phyloP scores from a whole-genome alignment of 2,888 invertebrate species.

The Leucophenga maculata region DNA sequence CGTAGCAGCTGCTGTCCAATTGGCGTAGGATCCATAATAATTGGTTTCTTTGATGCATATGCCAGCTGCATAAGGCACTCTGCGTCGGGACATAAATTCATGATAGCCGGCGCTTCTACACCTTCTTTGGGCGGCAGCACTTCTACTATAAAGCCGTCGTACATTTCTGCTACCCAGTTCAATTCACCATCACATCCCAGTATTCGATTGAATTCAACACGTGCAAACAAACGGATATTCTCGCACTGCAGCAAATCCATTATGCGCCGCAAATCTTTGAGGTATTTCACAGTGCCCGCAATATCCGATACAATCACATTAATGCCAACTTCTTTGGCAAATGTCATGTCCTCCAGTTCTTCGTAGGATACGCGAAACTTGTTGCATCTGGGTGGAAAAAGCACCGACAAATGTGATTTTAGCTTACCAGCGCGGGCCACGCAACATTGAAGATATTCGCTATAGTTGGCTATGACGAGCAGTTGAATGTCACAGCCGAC shows the following conservation, averaged over 20 bases:
- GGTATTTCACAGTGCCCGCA: conserved; percentile 48
- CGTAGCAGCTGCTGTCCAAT: conserved; percentile 50
- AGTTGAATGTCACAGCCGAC: conserved; percentile 62
- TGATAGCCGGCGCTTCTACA: conserved; percentile 39
- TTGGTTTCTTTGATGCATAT: conserved; percentile 56
- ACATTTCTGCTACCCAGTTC: conserved; percentile 54
- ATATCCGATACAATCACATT: conserved; percentile 58
- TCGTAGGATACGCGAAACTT: conserved; percentile 60
- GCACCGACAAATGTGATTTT: conserved; percentile 54
- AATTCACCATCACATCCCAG: conserved; percentile 46
- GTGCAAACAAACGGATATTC: conserved; percentile 55
- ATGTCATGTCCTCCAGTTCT: conserved; percentile 68
- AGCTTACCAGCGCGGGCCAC: conserved; percentile 57
- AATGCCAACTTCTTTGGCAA: conserved; percentile 62
- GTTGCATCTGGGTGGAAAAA: conserved; percentile 56
- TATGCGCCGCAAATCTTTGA: conserved; percentile 46
- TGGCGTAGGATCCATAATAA: conserved; percentile 52
- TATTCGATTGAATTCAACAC: conserved; percentile 56
- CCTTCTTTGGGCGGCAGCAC: conserved; percentile 36
- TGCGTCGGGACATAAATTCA: conserved; percentile 55
- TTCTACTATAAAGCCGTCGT: conserved; percentile 63
- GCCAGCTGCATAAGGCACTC: conserved; percentile 50
- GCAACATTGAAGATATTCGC: conserved; percentile 46
- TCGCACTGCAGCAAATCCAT: conserved; percentile 51
- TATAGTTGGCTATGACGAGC: conserved; percentile 39